Evolutionary conservation across 1,140 invertebrate species (phyloP), one percentile per base, ranked within the genome.

Genomic region (Nephotettix cincticeps): DNA sequence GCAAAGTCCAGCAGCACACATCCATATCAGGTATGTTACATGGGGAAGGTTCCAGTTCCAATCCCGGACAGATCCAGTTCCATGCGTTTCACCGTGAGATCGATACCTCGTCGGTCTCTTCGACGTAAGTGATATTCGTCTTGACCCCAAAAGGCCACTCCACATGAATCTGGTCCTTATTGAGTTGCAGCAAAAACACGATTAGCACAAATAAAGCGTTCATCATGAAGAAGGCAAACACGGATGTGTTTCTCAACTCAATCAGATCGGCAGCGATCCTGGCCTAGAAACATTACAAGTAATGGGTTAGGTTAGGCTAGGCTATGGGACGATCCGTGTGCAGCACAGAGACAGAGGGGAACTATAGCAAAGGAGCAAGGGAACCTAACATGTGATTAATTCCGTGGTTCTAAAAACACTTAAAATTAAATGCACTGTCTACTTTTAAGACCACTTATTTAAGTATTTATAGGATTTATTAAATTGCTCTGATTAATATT

Each of bases 171-270:
- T 93, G 91, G 86, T 97, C 94, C 90, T 97, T 98, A 86, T 97
- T 96, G 83, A 97, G 88, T 91, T 99, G 97, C 78, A 99, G 91
- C 83, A 98, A 91, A 86, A 99, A 96, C 79, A 99, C 95, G 83
- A 98, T 94, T 84, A 99, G 90, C 81, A 99, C 95, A 88, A 99
- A 99, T 78, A 99, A 90, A 83, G 96, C 94, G 89, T 99, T 99
- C 86, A 98, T 92, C 95, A 99, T 98, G 86, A 98, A 93, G 90
- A 98, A 99, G 77, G 94, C 94, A 83, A 98, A 98, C 71, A 97
- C 95, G 76, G 94, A 93, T 83, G 97, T 97, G 89, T 98, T 98
- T 77, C 96, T 87, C 77, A 98, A 88, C 78, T 96, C 94, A 80
- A 92, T 90, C 80, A 99, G 86, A 83, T 97, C 95, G 76, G 85